Base-by-base conservation (phyloP, 2,888 invertebrate species). In the Heteromyza rotundicornis region DNA sequence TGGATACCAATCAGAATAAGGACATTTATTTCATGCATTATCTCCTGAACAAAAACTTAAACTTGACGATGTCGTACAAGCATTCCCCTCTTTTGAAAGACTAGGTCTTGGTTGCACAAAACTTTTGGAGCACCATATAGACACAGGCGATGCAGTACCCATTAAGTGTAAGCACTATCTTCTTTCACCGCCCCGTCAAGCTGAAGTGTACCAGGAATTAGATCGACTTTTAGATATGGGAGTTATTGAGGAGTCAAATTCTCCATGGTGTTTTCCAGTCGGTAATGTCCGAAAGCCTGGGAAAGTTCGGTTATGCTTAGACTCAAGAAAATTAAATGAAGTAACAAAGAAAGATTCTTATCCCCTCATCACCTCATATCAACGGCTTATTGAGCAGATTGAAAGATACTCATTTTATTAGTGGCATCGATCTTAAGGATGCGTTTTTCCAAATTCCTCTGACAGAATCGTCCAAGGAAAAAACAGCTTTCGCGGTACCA, bases 401-500 rank as follows among this genome's bases (percentile, higher is more conserved):
- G 2, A 44, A 44, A 44, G 2, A 49, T 20, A 49, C 49, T 49
- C 14, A 49, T 20, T 49, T 49, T 20, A 49, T 23, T 2, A 49
- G 20, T 8, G 19, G 49, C 8, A 20, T 49, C 2, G 49, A 20
- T 49, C 2, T 49, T 2, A 49, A 49, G 2, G 49, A 49, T 12
- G 22, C 49, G 2, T 49, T 49, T 20, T 20, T 49, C 10, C 49
- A 20, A 20, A 49, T 49, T 19, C 1, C 7, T 2, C 49, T 49
- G 14, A 19, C 49, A 3, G 49, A 49, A 2, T 1, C 22, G 3
- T 27, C 53, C 2, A 53, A 53, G 22, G 53, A 53, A 5, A 53
- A 53, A 32, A 76, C 73, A 2, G 73, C 73, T 0, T 65, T 63
- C 19, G 54, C 70, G 0, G 71, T 75, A 5, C 76, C 60, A 16